These are phyloP conservation scores for Lasioglossum marginatum DNA, from an alignment of 2,888 invertebrate species.

Conservation along the genomic window DNA sequence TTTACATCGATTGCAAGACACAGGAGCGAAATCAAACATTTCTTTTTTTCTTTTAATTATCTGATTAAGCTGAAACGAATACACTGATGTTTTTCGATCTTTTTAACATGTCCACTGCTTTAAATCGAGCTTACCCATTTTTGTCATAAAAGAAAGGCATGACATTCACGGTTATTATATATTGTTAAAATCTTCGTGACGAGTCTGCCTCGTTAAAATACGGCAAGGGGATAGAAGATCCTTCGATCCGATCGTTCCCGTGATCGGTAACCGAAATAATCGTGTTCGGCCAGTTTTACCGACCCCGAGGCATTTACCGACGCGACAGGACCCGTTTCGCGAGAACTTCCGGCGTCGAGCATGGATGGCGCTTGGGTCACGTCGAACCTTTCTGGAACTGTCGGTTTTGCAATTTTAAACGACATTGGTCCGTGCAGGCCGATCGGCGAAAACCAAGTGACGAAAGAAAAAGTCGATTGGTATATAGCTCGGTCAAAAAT, in stretches of 20 bases:
- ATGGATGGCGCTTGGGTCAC: constrained; percentile 62
- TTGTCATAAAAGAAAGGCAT: no score
- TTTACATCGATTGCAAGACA: no score
- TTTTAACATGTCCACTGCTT: no score
- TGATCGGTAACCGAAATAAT: background rate
- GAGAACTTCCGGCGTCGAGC: constrained; percentile 55
- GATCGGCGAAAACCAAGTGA: background rate
- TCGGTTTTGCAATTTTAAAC: constrained; percentile 50
- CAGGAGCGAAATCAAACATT: no score
- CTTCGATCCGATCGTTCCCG: background rate
- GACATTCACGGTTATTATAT: no score
- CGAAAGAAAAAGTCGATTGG: background rate
- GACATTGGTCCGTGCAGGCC: constrained; percentile 14
- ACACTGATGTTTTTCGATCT: no score
- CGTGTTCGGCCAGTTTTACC: background rate
- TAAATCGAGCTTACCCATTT: no score
- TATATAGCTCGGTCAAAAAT: background rate
- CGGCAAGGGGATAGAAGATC: background rate
- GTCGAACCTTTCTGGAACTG: constrained; percentile 59
- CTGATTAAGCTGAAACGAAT: no score
- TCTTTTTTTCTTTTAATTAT: no score
- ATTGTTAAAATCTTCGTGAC: no score
- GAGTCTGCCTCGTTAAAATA: no score
- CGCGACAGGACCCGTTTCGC: constrained; percentile 65
- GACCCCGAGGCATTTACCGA: constrained; percentile 61